These are phyloP conservation scores for Clarias fuscus DNA, from an alignment of 2,797 vertebrate genomes.

Conservation along the genomic window DNA sequence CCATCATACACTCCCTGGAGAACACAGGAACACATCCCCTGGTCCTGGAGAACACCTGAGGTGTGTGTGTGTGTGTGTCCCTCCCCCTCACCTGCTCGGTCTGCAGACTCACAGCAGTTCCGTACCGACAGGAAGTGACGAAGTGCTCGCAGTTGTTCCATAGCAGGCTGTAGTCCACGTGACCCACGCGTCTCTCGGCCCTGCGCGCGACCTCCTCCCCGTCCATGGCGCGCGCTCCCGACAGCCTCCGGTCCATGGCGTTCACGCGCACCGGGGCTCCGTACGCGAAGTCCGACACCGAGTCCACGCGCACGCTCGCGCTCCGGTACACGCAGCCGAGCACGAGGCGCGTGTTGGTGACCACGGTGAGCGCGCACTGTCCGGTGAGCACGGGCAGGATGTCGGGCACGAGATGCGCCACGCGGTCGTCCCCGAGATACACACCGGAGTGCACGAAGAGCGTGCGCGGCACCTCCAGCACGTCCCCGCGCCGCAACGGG, in stretches of 20 bases:
- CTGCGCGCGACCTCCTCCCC: constrained; percentile 81
- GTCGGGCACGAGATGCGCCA: constrained; percentile 94
- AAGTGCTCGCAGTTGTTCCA: constrained; percentile 99
- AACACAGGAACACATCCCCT: too few species aligned
- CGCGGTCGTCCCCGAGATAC: constrained; percentile 87
- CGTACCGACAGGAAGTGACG: constrained; percentile 90
- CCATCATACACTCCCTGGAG: too few species aligned
- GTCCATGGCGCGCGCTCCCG: constrained; percentile 67
- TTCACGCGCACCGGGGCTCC: constrained; percentile 84
- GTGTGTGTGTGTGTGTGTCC: too few species aligned
- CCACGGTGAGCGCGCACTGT: constrained; percentile 72
- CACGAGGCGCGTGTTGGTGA: constrained; percentile 88
- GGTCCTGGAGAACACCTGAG: too few species aligned
- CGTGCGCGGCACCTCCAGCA: constrained; percentile 88
- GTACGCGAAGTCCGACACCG: constrained; percentile 90
- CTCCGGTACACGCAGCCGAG: constrained; percentile 81
- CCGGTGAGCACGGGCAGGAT: constrained; percentile 82
- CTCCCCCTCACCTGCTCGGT: constrained; percentile 80
- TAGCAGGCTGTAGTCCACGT: constrained; percentile 84
- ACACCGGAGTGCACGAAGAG: constrained; percentile 92
- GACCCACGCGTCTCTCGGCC: constrained; percentile 82
- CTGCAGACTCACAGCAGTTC: constrained; percentile 78
- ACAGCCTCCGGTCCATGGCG: constrained; percentile 70
- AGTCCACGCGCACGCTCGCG: constrained; percentile 88
- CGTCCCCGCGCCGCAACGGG: constrained; percentile 77